Base-by-base conservation (phyloP, 2,113 vertebrate species). In the Mustela lutreola region DNA sequence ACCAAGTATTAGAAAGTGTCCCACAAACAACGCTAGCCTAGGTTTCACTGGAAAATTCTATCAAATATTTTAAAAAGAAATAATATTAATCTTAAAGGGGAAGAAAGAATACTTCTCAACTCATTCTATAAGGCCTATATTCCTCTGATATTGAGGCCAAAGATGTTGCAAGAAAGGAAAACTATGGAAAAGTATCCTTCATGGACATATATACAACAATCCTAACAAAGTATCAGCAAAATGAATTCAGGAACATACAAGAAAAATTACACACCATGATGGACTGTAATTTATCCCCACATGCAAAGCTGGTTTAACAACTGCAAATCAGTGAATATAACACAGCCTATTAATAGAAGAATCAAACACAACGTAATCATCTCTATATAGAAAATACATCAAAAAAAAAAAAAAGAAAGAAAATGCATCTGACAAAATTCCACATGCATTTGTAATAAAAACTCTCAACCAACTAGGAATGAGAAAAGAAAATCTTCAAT, bases 151-250 rank as follows among this genome's bases (percentile, higher is more conserved):
- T 26, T 10, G 71, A 94, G 78, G 75, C 26, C 76, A 93, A 78
- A 94, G 50, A 63, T 4, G 31, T 24, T 21, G 45, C 22, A 58
- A 89, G 56, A 79, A 67, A 73, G 26, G 48, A 65, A 92, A 94
- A 39, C 48, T 33, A 95, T 2, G 76, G n/a, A 71, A 31, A 60
- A 79, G 9, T 79, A 78, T 63, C 16, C 7, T 24, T 62, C 31
- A 36, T 82, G 28, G 82, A 78, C 9, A 91, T 11, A 88, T 45
- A 53, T 1, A 85, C 7, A 82, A 84, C 89, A 75, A 81, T 81
- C 36, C 71, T 58, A 84, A 79, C 26, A 81, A 81, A 92, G 73
- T 89, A 85, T 67, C 31, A 86, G 56, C 63, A 67, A 97, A 94
- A 95, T 48, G 31, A 80, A 80, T 65, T 58, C 71, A 97, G 39